Evolutionary conservation across 2,113 vertebrate genomes (phyloP).

Genomic region (Heterotis niloticus): DNA sequence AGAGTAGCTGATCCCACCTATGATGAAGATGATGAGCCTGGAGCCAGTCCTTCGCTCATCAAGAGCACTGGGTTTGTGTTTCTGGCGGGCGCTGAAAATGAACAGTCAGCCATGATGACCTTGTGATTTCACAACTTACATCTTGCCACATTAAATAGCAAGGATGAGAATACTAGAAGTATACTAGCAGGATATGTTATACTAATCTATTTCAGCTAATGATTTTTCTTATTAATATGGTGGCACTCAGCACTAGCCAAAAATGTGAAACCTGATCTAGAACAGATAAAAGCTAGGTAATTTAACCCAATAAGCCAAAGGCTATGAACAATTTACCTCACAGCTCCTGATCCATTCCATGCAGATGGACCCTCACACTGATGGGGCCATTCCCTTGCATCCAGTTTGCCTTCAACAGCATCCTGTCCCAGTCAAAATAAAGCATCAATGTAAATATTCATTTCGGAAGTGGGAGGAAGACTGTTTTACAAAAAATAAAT

Average conservation of each 20-base stretch:
- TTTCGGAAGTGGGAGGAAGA: too few relatives aligned
- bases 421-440: constrained; percentile 61
- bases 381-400: constrained; percentile 86
- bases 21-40: constrained; percentile 66
- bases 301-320: not conserved
- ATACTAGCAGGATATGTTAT: not conserved
- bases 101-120: not conserved
- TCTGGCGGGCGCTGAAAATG: constrained; percentile 67
- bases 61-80: constrained; percentile 52
- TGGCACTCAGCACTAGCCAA: not conserved
- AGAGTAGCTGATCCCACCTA: constrained; percentile 81
- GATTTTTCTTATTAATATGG: not conserved
- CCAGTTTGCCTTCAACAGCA: constrained; percentile 89
- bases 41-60: constrained; percentile 76
- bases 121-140: not conserved
- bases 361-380: constrained; percentile 82
- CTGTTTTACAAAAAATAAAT: too few relatives aligned
- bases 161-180: too few relatives aligned
- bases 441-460: not conserved
- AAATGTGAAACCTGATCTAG: not conserved
- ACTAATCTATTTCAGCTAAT: not conserved
- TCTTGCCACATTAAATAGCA: not conserved
- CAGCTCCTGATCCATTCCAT: constrained; percentile 90
- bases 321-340: constrained; percentile 67
- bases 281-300: not conserved